Evolutionary conservation across 2,888 invertebrate species (phyloP), one percentile per base, ranked within the genome.

Genomic region (Tetramorium bicarinatum): DNA sequence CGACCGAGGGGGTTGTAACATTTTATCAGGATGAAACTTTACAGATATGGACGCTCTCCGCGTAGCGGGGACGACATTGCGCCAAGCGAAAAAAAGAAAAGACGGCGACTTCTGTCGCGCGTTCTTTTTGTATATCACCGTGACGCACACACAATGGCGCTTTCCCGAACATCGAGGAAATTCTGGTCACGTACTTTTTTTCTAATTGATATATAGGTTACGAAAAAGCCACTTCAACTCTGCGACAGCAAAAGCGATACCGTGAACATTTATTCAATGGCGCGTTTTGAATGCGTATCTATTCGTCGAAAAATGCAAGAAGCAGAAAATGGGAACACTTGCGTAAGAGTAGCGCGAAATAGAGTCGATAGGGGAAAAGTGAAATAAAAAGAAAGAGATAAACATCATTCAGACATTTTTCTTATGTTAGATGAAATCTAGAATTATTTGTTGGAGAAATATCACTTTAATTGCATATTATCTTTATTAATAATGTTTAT

Each of bases 1-100:
- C 85, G 80, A 85, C 89, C 90, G 86, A 92, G 89, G 89, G 92
- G 93, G 92, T 90, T 91, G 93, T 88, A 85, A 83, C 88, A 54
- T 84, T 85, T 87, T 82, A 83, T 85, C 85, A 67, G 82, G 85
- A 81, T 72, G 76, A 85, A 85, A 82, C 61, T 13, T 74, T 88
- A 79, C 84, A 85, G 89, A 91, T 89, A 92, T 92, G 92, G 91
- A 88, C 86, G 92, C 79, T 85, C 79, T 85, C 62, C 21, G 69
- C 38, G 56, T 38, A 41, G 41, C 29, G 21, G 25, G 44, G 34
- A 38, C 52, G 29, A 66, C 47, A 25, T 41, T 34, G 44, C 25
- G n/a, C 9, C 44, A 59, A 87, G 47, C 7, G 54, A 25, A 66
- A 15, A 29, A 44, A 64, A n/a, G 9, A 66, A 47, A 71, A 74